phyloP scores from a whole-genome alignment of 1,140 invertebrate species.

The Bombus huntii region DNA sequence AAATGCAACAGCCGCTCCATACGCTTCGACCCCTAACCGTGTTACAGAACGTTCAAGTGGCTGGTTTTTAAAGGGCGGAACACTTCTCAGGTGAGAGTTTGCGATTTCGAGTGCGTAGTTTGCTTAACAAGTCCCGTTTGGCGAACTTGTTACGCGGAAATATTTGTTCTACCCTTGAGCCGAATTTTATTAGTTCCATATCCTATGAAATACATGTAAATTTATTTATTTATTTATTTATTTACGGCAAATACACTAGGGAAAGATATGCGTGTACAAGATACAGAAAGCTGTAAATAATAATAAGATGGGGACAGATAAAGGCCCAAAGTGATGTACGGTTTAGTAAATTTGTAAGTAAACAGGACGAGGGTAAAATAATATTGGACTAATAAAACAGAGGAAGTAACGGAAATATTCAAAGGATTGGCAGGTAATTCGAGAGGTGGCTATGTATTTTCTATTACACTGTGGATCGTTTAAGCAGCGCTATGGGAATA shows the following conservation, averaged over 20 bases:
- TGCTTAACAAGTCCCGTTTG: neutral
- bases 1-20: neutral
- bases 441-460: neutral
- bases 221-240: neutral
- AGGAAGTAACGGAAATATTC: neutral
- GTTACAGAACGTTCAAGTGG: constrained; percentile 7
- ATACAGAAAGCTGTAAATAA: too few relatives aligned
- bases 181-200: neutral
- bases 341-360: too few relatives aligned
- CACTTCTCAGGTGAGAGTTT: neutral
- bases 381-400: neutral
- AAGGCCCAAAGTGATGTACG: too few relatives aligned
- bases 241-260: neutral
- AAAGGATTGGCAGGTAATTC: neutral
- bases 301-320: too few relatives aligned
- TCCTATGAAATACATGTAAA: neutral
- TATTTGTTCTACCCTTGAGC: neutral
- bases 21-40: neutral
- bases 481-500: too few relatives aligned
- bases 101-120: neutral
- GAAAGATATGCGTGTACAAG: too few relatives aligned
- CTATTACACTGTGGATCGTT: neutral
- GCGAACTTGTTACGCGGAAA: neutral
- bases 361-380: too few relatives aligned
- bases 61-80: neutral